Conservation (phyloP, 2,113 vertebrate genomes). For the Rhipidura dahli region DNA sequence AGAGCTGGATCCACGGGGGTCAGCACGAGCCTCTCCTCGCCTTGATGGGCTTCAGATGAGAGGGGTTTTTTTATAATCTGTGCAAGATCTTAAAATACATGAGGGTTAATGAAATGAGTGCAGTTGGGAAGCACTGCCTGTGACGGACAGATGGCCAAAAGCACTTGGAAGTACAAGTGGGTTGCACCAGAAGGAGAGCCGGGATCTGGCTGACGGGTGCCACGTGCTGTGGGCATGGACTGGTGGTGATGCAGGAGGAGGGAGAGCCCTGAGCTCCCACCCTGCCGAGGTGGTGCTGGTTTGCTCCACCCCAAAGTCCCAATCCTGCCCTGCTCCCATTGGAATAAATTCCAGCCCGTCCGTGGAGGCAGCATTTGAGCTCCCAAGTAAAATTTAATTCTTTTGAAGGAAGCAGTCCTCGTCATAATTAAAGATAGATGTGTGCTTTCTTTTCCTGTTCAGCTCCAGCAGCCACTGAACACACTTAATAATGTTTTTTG, state of each 20-base stretch:
- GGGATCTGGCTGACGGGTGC: neutral
- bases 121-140: neutral
- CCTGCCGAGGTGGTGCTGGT: neutral
- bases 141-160: conserved; percentile 17
- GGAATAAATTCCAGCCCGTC: neutral
- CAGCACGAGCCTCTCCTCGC: neutral
- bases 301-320: neutral
- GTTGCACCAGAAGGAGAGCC: neutral
- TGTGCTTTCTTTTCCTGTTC: neutral
- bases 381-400: neutral
- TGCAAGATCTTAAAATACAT: neutral
- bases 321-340: accelerated
- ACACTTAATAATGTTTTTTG: conserved; percentile 27
- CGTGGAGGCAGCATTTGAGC: neutral
- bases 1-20: neutral
- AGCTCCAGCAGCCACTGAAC: neutral
- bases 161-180: conserved; percentile 21
- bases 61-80: neutral
- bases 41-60: neutral
- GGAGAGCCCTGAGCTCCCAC: neutral
- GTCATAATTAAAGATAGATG: neutral
- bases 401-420: neutral
- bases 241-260: neutral
- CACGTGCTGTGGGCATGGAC: neutral
- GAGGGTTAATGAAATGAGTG: neutral